A percentile compares a stretch with the other conserved stretches of the same genome.
Evolutionary conservation across 2,113 vertebrate species (phyloP).

Genomic region (Phrynosoma platyrhinos): DNA sequence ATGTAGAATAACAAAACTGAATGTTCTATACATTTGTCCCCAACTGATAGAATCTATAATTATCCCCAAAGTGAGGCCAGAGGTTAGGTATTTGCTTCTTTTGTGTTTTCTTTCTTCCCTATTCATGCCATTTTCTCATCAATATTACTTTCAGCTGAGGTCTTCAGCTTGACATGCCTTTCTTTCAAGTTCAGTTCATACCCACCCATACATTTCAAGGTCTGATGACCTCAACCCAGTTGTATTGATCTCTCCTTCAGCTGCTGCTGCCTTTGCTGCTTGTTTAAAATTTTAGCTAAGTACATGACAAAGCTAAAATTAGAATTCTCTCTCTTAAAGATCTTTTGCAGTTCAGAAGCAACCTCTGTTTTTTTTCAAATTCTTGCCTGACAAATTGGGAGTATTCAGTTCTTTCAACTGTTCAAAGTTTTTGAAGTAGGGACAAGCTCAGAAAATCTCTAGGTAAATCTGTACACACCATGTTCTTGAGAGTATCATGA

Average conservation of each 20-base stretch:
- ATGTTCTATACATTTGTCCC: not conserved
- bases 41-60: slow-evolving; percentile 1
- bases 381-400: not conserved
- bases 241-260: slow-evolving; percentile 4
- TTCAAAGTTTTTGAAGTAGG: too few species aligned
- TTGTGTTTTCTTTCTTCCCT: not conserved
- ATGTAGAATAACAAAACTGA: not conserved
- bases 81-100: not conserved
- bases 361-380: not conserved
- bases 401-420: too few species aligned
- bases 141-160: not conserved
- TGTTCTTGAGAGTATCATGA: too few species aligned
- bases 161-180: not conserved
- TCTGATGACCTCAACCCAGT: slow-evolving; percentile 9
- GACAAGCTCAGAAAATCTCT: too few species aligned
- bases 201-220: not conserved
- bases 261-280: not conserved
- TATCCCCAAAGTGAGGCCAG: not conserved
- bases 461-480: too few species aligned
- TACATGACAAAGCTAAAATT: slow-evolving; percentile 8
- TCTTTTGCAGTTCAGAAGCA: not conserved
- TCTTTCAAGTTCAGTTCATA: not conserved
- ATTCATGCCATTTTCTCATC: not conserved
- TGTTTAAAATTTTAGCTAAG: not conserved
- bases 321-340: not conserved